Percentiles rank a stretch among this genome's conserved stretches.
These are phyloP conservation scores for Coronaproctus castanopsis DNA, from an alignment of 2,888 invertebrate species.

Conservation along the genomic window DNA sequence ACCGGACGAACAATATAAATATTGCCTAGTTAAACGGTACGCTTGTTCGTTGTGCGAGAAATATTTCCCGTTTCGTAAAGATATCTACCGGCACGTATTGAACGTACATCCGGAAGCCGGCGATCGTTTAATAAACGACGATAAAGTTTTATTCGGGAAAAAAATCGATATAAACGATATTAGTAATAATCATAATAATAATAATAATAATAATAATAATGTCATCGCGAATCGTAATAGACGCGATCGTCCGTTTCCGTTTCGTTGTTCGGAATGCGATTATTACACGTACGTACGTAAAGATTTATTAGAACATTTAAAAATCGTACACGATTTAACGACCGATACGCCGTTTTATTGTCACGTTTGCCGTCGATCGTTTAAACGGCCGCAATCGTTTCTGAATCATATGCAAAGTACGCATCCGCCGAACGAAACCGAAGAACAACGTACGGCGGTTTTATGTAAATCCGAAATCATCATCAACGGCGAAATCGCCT, in stretches of 20 bases:
- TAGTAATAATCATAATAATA: not conserved
- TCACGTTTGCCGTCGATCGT: constrained; percentile 1
- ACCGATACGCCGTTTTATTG: constrained; percentile 6
- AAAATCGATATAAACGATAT: not conserved
- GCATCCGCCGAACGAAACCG: constrained; percentile 5
- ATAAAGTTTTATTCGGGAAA: too few species aligned
- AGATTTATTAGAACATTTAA: constrained; percentile 3
- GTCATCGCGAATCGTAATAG: too few species aligned
- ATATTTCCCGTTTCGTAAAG: not conserved
- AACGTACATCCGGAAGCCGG: constrained; percentile 6
- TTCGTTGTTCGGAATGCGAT: constrained; percentile 6
- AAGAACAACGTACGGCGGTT: constrained; percentile 1
- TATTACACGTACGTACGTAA: not conserved
- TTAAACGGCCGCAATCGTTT: constrained; percentile 3
- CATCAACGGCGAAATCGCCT: constrained; percentile 6
- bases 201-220: not conserved
- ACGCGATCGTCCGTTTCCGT: too few species aligned
- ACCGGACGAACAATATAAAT: not conserved
- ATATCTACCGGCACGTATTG: constrained; percentile 4
- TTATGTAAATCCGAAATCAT: constrained; percentile 5
- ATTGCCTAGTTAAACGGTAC: not conserved
- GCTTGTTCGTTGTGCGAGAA: not conserved
- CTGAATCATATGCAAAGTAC: not conserved
- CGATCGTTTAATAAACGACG: too few species aligned
- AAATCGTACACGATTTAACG: constrained; percentile 1